phyloP scores from a whole-genome alignment of 1,140 invertebrate species.

The Spodoptera litura region DNA sequence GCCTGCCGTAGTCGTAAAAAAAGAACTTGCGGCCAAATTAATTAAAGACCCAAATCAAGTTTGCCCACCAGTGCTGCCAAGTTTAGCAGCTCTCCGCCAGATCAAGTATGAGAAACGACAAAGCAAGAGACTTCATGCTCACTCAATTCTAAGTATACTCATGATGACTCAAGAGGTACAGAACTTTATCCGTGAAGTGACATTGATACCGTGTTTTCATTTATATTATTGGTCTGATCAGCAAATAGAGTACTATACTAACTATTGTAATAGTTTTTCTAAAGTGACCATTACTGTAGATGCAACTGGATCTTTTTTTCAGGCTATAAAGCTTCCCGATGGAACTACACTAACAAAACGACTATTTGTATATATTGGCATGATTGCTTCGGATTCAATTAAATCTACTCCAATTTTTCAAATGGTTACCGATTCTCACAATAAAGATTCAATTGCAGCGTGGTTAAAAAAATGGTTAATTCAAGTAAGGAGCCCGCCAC shows the following conservation, averaged over 20 bases:
- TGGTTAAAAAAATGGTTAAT: background rate
- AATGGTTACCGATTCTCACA: background rate
- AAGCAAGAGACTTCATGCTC: background rate
- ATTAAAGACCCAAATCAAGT: too few species aligned
- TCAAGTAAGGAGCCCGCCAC: background rate
- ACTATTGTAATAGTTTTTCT: too few species aligned
- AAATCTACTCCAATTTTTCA: background rate
- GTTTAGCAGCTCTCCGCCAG: background rate
- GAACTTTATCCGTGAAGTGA: background rate
- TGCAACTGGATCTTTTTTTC: conserved; percentile 1
- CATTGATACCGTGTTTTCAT: background rate
- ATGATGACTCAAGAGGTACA: background rate
- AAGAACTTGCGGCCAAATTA: background rate
- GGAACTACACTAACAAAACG: background rate
- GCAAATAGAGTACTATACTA: background rate
- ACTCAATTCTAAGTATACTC: background rate
- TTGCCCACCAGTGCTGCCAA: background rate
- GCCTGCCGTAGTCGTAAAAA: conserved; percentile 15
- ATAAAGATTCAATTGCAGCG: background rate
- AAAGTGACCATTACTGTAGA: background rate
- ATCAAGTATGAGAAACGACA: background rate
- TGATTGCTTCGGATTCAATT: background rate
- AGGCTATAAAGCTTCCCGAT: background rate
- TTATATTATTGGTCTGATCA: conserved; percentile 1
- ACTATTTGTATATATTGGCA: background rate